Percentiles rank a stretch among this genome's conserved stretches.
Evolutionary conservation across 2,888 invertebrate species (phyloP).

Genomic region (Lypha dubia): DNA sequence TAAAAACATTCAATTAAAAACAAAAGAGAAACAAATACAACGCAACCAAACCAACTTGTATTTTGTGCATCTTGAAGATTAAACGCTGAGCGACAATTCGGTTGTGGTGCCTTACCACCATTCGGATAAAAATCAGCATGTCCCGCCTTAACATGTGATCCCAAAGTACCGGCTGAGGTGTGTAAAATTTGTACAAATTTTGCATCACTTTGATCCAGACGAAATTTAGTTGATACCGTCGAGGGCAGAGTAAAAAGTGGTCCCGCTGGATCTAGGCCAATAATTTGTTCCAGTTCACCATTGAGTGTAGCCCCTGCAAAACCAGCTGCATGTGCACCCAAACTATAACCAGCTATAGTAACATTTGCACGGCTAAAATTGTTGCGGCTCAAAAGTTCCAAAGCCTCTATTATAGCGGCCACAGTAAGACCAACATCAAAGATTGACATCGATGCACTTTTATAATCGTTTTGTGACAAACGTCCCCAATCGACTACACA

Average conservation of each 20-base stretch:
- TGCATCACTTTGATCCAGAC: constrained; percentile 80
- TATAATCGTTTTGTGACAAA: constrained; percentile 80
- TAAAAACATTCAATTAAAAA: not conserved
- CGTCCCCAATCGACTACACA: constrained; percentile 82
- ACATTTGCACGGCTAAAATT: constrained; percentile 79
- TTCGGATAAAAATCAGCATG: constrained; percentile 83
- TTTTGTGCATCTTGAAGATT: constrained; percentile 78
- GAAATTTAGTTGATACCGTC: constrained; percentile 78
- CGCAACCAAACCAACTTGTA: constrained; percentile 78
- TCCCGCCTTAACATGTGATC: constrained; percentile 80
- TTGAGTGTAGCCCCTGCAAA: constrained; percentile 79
- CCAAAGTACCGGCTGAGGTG: constrained; percentile 81
- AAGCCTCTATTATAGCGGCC: constrained; percentile 79
- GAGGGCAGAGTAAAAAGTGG: constrained; percentile 82
- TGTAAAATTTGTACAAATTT: constrained; percentile 82
- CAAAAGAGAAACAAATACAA: no score
- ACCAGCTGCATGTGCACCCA: constrained; percentile 83
- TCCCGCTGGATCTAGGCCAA: constrained; percentile 83
- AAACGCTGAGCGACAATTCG: constrained; percentile 79
- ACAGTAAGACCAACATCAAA: constrained; percentile 82
- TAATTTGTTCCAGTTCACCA: constrained; percentile 81
- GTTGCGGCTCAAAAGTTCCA: constrained; percentile 77
- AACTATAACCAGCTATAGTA: constrained; percentile 81
- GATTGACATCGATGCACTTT: constrained; percentile 80
- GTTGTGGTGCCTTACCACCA: constrained; percentile 81